phyloP scores from a whole-genome alignment of 2,888 invertebrate species.

The Brachylomia viminalis region DNA sequence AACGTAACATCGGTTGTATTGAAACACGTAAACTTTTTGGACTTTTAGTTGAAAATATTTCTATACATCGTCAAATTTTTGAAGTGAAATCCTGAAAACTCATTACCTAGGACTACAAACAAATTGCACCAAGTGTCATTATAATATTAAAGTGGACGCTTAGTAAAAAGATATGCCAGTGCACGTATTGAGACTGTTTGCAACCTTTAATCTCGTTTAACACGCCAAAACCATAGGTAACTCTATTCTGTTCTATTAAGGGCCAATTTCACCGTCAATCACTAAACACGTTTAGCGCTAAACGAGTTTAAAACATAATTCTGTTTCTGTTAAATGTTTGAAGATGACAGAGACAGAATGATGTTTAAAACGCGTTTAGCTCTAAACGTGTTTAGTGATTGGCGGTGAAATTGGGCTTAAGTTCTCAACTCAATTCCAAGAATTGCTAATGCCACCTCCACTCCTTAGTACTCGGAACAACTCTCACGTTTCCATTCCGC shows the following conservation, averaged over 20 bases:
- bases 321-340: too few species aligned
- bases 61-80: too few species aligned
- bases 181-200: background rate
- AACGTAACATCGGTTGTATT: background rate
- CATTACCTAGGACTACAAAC: background rate
- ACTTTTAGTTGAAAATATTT: too few species aligned
- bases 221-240: background rate
- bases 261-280: too few species aligned
- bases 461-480: conserved; percentile 23
- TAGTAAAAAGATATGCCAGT: background rate
- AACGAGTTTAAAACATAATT: too few species aligned
- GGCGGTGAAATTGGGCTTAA: too few species aligned
- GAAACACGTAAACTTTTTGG: background rate
- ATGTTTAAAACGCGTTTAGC: too few species aligned
- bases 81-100: background rate
- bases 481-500: conserved; percentile 77
- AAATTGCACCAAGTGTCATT: background rate
- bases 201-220: background rate
- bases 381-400: too few species aligned
- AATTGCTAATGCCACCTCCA: conserved; percentile 29
- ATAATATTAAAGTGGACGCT: background rate
- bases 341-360: too few species aligned
- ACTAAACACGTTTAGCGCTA: too few species aligned
- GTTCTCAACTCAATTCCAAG: background rate
- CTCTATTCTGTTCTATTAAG: background rate